Evolutionary conservation across 2,797 vertebrate genomes (phyloP), one percentile per base, ranked within the genome.

Genomic region (Chrysocyon brachyurus): DNA sequence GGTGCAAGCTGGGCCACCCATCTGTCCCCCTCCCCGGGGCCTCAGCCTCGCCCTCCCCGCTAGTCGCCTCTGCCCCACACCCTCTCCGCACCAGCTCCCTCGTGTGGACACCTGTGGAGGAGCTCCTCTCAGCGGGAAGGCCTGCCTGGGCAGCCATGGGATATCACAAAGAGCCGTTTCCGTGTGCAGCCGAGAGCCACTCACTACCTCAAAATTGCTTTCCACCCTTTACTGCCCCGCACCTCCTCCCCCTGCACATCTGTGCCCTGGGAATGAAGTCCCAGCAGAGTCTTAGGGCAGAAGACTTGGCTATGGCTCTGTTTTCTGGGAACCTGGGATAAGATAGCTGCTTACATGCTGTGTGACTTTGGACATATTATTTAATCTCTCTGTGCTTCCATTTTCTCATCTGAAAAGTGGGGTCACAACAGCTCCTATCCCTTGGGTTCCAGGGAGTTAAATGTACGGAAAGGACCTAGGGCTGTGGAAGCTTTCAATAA

Each of bases 171-270:
- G 24, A 72, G 72, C 49, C 26, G n/a, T 46, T 28, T 64, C 49
- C n/a, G 22, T 26, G 26, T 15, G 22, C 11, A 16, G 3, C 0
- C 1, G 4, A 2, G 54, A 17, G 4, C n/a, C 5, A 9, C 66
- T 40, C n/a, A 1, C 11, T 33, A 7, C 11, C 70, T 78, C 68
- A 49, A 26, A 0, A n/a, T 73, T 22, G 82, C 36, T 68, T 21
- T 16, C 54, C 68, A 56, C 16, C 19, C 5, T 14, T 49, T 78
- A 26, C 57, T 33, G n/a, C 28, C 66, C 92, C 21, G 15, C 1
- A 56, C 10, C 24, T 24, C 2, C 31, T 4, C 3, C 11, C 6
- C 36, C 26, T 14, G 12, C 26, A 19, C 46, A 36, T 64, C 10
- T 52, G 28, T 79, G 46, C 12, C 15, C 54, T n/a, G 12, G 33